phyloP scores from a whole-genome alignment of 2,797 vertebrate genomes.

The Heteromormyrus szaboi region DNA sequence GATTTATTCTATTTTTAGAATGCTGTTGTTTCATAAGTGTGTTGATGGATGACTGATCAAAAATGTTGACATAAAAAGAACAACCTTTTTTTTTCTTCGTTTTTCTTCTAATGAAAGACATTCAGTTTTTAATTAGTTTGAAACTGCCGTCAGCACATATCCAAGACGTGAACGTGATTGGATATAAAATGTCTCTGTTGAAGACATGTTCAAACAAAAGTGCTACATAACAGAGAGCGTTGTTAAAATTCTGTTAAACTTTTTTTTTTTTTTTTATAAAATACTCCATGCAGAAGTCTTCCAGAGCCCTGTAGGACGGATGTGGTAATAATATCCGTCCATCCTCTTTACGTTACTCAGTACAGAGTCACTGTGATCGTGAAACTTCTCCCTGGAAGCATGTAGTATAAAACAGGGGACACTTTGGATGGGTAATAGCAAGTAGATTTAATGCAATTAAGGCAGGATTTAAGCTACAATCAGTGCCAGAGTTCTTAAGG shows the following conservation, averaged over 20 bases:
- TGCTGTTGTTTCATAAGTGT: neutral
- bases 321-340: neutral
- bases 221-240: neutral
- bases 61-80: neutral
- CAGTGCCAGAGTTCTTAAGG: neutral
- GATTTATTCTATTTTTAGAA: neutral
- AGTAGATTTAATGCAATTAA: conserved; percentile 7
- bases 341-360: neutral
- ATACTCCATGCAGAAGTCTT: neutral
- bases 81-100: neutral
- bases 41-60: neutral
- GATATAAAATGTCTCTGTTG: neutral
- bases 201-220: neutral
- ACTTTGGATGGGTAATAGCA: neutral
- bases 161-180: neutral
- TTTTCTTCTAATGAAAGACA: neutral
- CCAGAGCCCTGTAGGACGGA: neutral
- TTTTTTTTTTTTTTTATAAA: neutral
- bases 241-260: neutral
- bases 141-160: neutral
- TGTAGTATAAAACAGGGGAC: neutral
- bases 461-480: neutral
- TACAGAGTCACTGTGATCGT: neutral
- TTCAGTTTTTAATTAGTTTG: conserved; percentile 1
- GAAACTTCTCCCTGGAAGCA: neutral